A percentile compares a stretch with the other conserved stretches of the same genome.
Evolutionary conservation across 2,797 vertebrate species (phyloP).

Genomic region (Syngnathus acus): DNA sequence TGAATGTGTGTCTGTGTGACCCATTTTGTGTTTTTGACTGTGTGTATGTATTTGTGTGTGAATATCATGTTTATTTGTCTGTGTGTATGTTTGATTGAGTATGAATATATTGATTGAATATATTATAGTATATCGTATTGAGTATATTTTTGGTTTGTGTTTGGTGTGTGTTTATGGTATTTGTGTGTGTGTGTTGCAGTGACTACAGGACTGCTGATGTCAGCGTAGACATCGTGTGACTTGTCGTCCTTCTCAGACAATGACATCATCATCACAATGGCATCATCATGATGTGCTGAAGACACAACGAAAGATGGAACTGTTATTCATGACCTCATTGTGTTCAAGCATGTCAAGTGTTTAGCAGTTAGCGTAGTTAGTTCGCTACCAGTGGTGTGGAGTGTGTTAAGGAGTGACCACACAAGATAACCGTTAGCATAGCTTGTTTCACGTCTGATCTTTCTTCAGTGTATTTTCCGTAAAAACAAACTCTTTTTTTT

Average conservation of each 20-base stretch:
- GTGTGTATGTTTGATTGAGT: no score
- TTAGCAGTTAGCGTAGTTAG: background rate
- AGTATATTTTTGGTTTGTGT: no score
- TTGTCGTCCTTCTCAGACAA: slow-evolving; percentile 1
- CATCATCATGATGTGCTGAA: background rate
- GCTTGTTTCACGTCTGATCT: background rate
- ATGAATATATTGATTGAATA: no score
- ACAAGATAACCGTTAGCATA: background rate
- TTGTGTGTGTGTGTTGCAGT: slow-evolving; percentile 36
- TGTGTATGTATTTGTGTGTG: no score
- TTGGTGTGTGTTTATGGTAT: no score
- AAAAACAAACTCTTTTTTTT: background rate
- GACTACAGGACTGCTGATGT: slow-evolving; percentile 57
- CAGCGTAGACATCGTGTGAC: slow-evolving; percentile 38
- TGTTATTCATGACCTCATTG: background rate
- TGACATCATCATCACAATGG: background rate
- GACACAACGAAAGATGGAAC: background rate
- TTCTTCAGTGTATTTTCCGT: background rate
- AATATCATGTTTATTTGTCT: no score
- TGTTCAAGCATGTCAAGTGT: background rate
- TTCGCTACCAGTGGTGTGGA: background rate
- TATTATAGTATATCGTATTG: no score
- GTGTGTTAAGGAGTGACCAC: background rate
- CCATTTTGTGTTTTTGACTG: no score
- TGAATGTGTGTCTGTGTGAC: no score